Base-by-base conservation (phyloP, 2,797 vertebrate genomes). In the Liasis olivaceus region DNA sequence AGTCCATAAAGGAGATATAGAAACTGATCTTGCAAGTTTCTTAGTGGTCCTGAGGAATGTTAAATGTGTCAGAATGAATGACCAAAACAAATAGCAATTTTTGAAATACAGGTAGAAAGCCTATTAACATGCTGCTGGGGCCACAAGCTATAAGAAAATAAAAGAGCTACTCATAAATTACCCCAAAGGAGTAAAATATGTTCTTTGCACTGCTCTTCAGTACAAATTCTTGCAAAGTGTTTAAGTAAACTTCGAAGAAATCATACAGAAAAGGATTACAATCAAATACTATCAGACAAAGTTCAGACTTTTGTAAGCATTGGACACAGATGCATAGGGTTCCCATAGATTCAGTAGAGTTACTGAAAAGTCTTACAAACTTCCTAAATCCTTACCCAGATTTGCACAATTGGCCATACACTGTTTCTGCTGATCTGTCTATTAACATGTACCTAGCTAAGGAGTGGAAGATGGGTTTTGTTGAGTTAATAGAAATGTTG, bases 61-160 rank as follows among this genome's bases (percentile, higher is more conserved):
- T 89, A 89, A 92, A 92, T 59, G 59, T 92, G 22, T 69, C 31
- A 89, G 51, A 92, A 26, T 85, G 87, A 85, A 89, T 56, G 24
- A 86, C 77, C 88, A 86, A 66, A 85, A 85, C 31, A 92, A 89
- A 89, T 47, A 59, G 51, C 91, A 66, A 85, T 89, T 85, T 89
- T 85, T 31, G 3, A 59, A 81, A 63, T 85, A 24, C 88, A 89
- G 24, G 42, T 56, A 89, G 15, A 51, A 42, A 85, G 9, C 54
- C 69, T 89, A 42, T 20, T 63, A 36, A 69, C 54, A 60, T 59
- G 58, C 12, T 89, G 31, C 14, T 54, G 11, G 60, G 60, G 26
- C 91, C 87, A 85, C 81, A 72, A 62, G 24, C 22, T 85, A 58
- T 8, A 13, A 58, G n/a, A n/a, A 85, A 88, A 89, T 66, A 26